phyloP scores from a whole-genome alignment of 2,888 invertebrate genomes.

The Charanyca ferruginea region DNA sequence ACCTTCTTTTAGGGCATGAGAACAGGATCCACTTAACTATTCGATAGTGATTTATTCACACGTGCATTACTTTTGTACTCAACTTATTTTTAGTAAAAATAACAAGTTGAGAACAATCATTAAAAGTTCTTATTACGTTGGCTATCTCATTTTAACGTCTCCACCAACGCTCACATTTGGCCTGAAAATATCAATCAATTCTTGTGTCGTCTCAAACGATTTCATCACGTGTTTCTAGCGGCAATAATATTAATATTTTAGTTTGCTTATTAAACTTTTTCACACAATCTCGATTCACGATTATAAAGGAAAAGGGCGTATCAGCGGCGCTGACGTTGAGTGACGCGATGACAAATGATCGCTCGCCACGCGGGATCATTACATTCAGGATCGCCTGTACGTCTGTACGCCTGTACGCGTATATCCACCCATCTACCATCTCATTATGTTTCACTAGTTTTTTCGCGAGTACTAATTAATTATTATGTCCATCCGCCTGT shows the following conservation, averaged over 20 bases:
- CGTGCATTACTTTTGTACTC: conserved; percentile 11
- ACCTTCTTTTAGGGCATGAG: conserved; percentile 49
- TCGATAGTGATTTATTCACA: conserved; percentile 44
- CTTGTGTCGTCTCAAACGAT: conserved; percentile 21
- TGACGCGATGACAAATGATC: conserved; percentile 87
- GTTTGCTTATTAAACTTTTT: conserved; percentile 53
- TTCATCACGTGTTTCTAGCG: conserved; percentile 31
- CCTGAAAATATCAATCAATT: conserved; percentile 37
- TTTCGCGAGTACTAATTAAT: conserved; percentile 67
- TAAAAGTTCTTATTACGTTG: conserved; percentile 28
- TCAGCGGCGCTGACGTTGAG: conserved; percentile 81
- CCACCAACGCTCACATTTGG: conserved; percentile 32
- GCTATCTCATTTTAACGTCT: conserved; percentile 28
- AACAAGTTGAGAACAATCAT: conserved; percentile 28
- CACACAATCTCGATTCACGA: conserved; percentile 68
- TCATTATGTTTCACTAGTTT: conserved; percentile 64
- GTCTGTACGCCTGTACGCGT: conserved; percentile 32
- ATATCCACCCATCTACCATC: conserved; percentile 55
- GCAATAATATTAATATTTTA: conserved; percentile 22
- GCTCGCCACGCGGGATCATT: conserved; percentile 73
- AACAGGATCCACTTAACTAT: conserved; percentile 30
- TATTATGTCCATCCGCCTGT: conserved; percentile 68
- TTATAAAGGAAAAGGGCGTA: conserved; percentile 84
- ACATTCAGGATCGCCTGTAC: conserved; percentile 50
- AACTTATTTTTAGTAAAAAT: conserved; percentile 22